Evolutionary conservation across 2,797 vertebrate genomes (phyloP).

Genomic region (Platalea minor): DNA sequence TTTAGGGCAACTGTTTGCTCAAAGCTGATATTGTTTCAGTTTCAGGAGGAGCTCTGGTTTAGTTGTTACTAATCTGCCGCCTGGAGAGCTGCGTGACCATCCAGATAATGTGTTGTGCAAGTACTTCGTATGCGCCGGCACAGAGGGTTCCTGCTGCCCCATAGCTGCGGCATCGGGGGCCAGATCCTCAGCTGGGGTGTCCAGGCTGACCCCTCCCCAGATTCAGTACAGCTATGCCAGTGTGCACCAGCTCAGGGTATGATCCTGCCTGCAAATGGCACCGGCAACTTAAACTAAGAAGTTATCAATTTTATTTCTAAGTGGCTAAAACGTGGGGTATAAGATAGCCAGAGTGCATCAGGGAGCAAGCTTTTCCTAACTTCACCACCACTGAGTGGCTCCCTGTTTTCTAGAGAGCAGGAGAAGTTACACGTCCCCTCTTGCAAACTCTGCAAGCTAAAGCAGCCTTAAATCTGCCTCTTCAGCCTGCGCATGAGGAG

Average conservation of each 20-base stretch:
- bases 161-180: accelerated
- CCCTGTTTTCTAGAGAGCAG: background rate
- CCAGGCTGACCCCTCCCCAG: background rate
- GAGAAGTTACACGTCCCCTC: accelerated
- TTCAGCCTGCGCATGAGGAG: background rate
- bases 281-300: background rate
- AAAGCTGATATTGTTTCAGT: constrained; percentile 40
- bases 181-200: background rate
- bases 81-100: background rate
- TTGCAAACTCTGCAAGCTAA: background rate
- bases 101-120: background rate
- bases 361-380: background rate
- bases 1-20: constrained; percentile 60
- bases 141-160: background rate
- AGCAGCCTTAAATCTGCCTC: background rate
- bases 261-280: background rate
- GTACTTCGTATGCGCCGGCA: background rate
- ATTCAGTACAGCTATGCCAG: accelerated
- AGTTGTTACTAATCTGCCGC: background rate
- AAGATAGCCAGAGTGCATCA: background rate
- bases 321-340: accelerated
- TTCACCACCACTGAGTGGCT: background rate
- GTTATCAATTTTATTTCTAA: background rate
- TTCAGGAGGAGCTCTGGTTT: constrained; percentile 3
- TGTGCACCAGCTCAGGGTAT: background rate